Conservation (phyloP, 2,888 invertebrate species). For the Erebia ligea region DNA sequence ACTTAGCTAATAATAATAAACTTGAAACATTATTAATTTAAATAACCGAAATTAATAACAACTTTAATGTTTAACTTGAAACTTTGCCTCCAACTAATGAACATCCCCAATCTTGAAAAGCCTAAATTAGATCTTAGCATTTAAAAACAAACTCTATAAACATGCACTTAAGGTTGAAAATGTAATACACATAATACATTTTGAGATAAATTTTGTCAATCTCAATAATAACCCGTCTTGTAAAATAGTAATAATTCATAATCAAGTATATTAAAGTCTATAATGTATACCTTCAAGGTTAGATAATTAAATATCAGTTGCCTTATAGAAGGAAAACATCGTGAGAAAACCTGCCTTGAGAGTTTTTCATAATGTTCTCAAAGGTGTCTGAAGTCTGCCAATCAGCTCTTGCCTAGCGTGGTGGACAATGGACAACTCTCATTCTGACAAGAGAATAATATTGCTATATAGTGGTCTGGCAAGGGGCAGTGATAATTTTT, state of each 20-base stretch:
- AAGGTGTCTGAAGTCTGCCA: too few relatives aligned
- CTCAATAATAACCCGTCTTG: not conserved
- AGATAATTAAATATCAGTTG: too few relatives aligned
- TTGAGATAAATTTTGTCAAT: not conserved
- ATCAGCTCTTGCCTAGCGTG: too few relatives aligned
- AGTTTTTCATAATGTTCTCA: too few relatives aligned
- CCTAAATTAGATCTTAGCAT: not conserved
- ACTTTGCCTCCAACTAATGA: slow-evolving; percentile 1
- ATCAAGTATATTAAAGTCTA: not conserved
- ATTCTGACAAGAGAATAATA: too few relatives aligned
- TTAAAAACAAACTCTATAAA: not conserved
- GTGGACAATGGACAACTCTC: too few relatives aligned
- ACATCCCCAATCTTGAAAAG: not conserved
- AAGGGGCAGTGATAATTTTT: too few relatives aligned
- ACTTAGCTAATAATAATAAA: not conserved
- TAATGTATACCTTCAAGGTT: too few relatives aligned
- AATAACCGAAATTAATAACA: slow-evolving; percentile 13
- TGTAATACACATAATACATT: not conserved
- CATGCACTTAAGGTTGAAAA: not conserved
- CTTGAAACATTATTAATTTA: slow-evolving; percentile 8
- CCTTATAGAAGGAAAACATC: too few relatives aligned
- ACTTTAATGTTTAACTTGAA: slow-evolving; percentile 8
- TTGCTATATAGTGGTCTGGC: too few relatives aligned
- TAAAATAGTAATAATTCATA: not conserved
- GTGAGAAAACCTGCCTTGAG: too few relatives aligned